These are phyloP conservation scores for Schizopygopsis malacanthus DNA, from an alignment of 2,797 vertebrate species.

Conservation along the genomic window DNA sequence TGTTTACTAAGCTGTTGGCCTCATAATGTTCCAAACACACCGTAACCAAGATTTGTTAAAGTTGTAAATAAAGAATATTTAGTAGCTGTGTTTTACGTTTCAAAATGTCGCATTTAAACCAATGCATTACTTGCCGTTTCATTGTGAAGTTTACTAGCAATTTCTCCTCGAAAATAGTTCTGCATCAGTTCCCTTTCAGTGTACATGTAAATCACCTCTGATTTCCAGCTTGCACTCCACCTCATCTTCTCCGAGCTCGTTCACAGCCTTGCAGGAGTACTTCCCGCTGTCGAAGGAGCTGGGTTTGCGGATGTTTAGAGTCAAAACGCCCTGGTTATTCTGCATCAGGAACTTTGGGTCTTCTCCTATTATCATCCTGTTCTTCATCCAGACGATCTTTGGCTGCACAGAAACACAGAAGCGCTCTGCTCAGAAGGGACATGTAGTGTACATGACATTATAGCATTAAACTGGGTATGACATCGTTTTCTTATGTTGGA, in stretches of 20 bases:
- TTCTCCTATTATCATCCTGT: slow-evolving; percentile 87
- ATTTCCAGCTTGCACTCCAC: slow-evolving; percentile 90
- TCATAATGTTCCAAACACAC: neutral
- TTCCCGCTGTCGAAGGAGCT: slow-evolving; percentile 87
- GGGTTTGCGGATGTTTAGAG: slow-evolving; percentile 93
- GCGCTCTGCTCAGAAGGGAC: neutral
- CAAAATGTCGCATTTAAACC: neutral
- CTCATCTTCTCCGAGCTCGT: slow-evolving; percentile 86
- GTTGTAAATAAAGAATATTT: neutral
- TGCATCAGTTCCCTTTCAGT: neutral
- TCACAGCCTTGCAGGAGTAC: slow-evolving; percentile 89
- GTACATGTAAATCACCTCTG: slow-evolving; percentile 63
- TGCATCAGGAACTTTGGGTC: slow-evolving; percentile 93
- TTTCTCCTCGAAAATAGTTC: neutral
- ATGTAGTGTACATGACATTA: neutral
- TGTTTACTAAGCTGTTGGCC: neutral
- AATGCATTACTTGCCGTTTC: neutral
- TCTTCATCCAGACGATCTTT: slow-evolving; percentile 96
- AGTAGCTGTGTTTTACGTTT: neutral
- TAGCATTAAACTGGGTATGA: too few species aligned
- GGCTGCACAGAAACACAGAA: slow-evolving; percentile 75
- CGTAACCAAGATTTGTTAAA: too few species aligned
- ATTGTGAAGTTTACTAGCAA: neutral
- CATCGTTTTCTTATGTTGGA: neutral
- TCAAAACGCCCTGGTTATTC: slow-evolving; percentile 94